A percentile compares a stretch with the other conserved stretches of the same genome.
Conservation (phyloP, 2,888 invertebrate species). For the Ormyrus thymus region DNA sequence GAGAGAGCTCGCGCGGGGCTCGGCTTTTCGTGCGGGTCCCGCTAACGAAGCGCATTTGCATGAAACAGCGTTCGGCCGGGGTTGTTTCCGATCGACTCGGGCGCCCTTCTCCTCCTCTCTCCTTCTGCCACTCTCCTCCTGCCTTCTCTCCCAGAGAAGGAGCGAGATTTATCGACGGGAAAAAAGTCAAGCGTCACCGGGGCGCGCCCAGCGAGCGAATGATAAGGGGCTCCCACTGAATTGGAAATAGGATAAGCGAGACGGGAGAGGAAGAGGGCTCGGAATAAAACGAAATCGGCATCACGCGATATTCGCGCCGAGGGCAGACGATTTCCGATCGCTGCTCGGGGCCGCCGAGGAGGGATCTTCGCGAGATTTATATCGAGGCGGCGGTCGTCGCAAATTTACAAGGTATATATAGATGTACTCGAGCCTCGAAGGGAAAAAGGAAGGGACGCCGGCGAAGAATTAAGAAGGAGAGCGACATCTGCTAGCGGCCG, state of each 20-base stretch:
- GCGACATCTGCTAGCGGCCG: slow-evolving; percentile 20
- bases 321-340: slow-evolving; percentile 33
- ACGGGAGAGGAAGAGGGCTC: neutral
- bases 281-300: neutral
- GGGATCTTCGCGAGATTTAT: slow-evolving; percentile 45
- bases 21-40: slow-evolving; percentile 63
- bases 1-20: slow-evolving; percentile 52
- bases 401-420: slow-evolving; percentile 43
- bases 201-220: slow-evolving; percentile 38
- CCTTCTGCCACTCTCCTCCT: neutral
- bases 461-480: slow-evolving; percentile 29
- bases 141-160: slow-evolving; percentile 11
- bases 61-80: slow-evolving; percentile 63
- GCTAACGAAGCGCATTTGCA: slow-evolving; percentile 64
- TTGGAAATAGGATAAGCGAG: slow-evolving; percentile 41
- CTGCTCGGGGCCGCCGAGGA: slow-evolving; percentile 3
- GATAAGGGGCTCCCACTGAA: slow-evolving; percentile 28
- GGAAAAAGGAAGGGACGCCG: slow-evolving; percentile 19
- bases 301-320: slow-evolving; percentile 36
- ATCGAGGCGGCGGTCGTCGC: slow-evolving; percentile 25
- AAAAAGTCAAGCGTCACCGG: slow-evolving; percentile 55
- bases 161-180: slow-evolving; percentile 52
- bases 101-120: neutral
- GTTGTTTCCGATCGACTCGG: slow-evolving; percentile 46
- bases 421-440: slow-evolving; percentile 20